Percentiles rank a stretch among this genome's conserved stretches.
Conservation (phyloP, 2,888 invertebrate genomes). For the Hedychridium roseum region DNA sequence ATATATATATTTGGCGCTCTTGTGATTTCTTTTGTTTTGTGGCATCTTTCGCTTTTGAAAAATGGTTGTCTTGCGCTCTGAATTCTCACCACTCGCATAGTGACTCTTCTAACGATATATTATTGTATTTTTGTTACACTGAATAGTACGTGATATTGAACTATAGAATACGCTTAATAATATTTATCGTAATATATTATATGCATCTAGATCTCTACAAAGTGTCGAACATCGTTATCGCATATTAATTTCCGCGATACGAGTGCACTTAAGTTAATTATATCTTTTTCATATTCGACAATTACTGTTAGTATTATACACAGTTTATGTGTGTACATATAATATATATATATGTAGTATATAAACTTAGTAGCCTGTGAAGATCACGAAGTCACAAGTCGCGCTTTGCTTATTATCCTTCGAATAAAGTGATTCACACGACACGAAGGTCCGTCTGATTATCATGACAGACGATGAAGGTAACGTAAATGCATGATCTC, state of each 20-base stretch:
- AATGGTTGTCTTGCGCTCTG: slow-evolving; percentile 7
- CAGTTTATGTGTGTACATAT: too few species aligned
- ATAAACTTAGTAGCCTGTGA: slow-evolving; percentile 37
- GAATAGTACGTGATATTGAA: slow-evolving; percentile 49
- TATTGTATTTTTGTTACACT: slow-evolving; percentile 32
- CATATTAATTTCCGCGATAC: slow-evolving; percentile 28
- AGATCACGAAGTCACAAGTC: slow-evolving; percentile 14
- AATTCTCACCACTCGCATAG: slow-evolving; percentile 21
- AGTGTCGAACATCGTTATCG: slow-evolving; percentile 36
- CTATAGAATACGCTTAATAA: slow-evolving; percentile 41
- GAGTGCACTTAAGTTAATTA: slow-evolving; percentile 35
- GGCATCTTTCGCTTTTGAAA: slow-evolving; percentile 2
- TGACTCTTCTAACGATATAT: slow-evolving; percentile 25
- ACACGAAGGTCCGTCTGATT: too few species aligned
- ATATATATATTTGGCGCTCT: slow-evolving; percentile 40
- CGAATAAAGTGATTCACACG: too few species aligned
- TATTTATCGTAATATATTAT: slow-evolving; percentile 44
- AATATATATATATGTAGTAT: slow-evolving; percentile 40
- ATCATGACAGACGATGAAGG: too few species aligned
- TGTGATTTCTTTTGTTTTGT: slow-evolving; percentile 2
- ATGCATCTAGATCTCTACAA: slow-evolving; percentile 51
- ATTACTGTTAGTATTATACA: slow-evolving; percentile 46
- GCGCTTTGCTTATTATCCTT: slow-evolving; percentile 8
- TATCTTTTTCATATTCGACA: slow-evolving; percentile 30
- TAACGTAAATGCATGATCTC: slow-evolving; percentile 21